A percentile compares a stretch with the other conserved stretches of the same genome.
phyloP scores from a whole-genome alignment of 2,113 vertebrate genomes.

The Microcebus murinus region DNA sequence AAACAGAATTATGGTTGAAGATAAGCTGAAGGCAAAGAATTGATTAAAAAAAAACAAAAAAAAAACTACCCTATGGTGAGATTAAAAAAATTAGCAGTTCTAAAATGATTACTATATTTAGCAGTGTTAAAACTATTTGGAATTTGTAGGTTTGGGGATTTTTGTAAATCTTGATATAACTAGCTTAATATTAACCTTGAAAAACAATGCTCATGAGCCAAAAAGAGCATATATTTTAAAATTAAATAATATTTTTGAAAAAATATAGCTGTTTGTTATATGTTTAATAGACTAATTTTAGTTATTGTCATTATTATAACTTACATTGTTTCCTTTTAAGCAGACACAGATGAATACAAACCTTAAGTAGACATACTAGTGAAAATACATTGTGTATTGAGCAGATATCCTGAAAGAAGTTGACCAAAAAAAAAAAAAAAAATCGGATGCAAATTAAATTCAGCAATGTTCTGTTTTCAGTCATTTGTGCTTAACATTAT shows the following conservation, averaged over 20 bases:
- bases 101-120: constrained; percentile 81
- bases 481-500: neutral
- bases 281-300: neutral
- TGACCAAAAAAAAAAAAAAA: neutral
- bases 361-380: neutral
- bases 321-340: neutral
- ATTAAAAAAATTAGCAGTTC: constrained; percentile 80
- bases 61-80: constrained; percentile 73
- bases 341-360: neutral
- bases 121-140: constrained; percentile 76
- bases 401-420: neutral
- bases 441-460: neutral
- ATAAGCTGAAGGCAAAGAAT: constrained; percentile 81
- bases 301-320: neutral
- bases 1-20: constrained; percentile 80
- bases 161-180: constrained; percentile 74
- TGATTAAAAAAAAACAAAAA: constrained; percentile 72
- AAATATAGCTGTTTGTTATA: constrained; percentile 56
- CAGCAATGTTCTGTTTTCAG: neutral
- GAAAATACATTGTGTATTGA: neutral
- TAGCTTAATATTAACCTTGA: constrained; percentile 70
- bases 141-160: constrained; percentile 72
- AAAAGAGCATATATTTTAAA: neutral
- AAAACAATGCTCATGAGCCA: constrained; percentile 52
- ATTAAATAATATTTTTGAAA: constrained; percentile 62